These are phyloP conservation scores for Baccha elongata DNA, from an alignment of 2,888 invertebrate species.

Conservation along the genomic window DNA sequence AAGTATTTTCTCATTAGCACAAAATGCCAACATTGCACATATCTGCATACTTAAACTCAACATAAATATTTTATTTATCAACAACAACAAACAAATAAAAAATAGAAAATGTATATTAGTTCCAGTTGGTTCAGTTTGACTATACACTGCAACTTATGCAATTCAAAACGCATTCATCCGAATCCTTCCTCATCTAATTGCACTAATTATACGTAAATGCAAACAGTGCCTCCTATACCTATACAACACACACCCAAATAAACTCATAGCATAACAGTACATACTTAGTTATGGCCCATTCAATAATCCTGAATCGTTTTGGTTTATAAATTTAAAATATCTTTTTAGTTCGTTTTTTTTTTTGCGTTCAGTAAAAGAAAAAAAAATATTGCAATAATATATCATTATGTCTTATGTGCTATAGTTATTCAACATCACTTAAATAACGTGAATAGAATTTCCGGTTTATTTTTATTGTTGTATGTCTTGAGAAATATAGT, in stretches of 20 bases:
- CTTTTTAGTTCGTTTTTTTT: constrained; percentile 77
- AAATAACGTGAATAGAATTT: constrained; percentile 57
- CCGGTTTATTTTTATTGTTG: constrained; percentile 52
- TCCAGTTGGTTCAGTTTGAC: constrained; percentile 31
- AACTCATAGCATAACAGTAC: not conserved
- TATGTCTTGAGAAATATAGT: constrained; percentile 48
- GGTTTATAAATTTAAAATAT: constrained; percentile 81
- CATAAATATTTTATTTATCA: constrained; percentile 60
- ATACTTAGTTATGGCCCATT: constrained; percentile 27
- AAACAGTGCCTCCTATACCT: not conserved
- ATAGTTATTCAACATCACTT: constrained; percentile 61
- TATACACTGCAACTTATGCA: constrained; percentile 50
- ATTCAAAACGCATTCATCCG: constrained; percentile 59
- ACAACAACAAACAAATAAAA: constrained; percentile 9
- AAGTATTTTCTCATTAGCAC: constrained; percentile 69
- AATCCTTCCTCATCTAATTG: constrained; percentile 68
- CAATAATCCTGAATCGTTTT: constrained; percentile 76
- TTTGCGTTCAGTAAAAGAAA: constrained; percentile 26
- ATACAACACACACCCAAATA: constrained; percentile 9
- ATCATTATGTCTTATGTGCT: constrained; percentile 79
- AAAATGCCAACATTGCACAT: constrained; percentile 65
- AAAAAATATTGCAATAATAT: constrained; percentile 79
- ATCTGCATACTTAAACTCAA: constrained; percentile 18
- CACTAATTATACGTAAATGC: constrained; percentile 49
- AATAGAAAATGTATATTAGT: constrained; percentile 48